Evolutionary conservation across 2,888 invertebrate genomes (phyloP), one percentile per base, ranked within the genome.

Genomic region (Apotomis turbidana): DNA sequence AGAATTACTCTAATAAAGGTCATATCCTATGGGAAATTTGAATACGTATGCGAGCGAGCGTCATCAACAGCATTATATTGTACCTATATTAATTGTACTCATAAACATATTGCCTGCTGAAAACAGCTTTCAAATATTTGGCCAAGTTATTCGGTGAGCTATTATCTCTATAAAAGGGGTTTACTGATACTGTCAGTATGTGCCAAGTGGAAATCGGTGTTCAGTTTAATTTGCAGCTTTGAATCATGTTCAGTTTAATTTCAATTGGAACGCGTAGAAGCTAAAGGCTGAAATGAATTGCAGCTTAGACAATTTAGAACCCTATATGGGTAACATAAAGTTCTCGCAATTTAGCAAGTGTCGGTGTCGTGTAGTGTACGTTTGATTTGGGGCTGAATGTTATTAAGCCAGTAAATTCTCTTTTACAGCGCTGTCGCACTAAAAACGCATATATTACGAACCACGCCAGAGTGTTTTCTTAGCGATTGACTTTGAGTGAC

Each of bases 221-320:
- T 72, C 52, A 63, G 68, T 72, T 68, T 68, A 72, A 72, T 72
- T 72, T 72, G 62, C n/a, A 68, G 71, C 71, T 36, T 49, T 68
- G 57, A 71, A 69, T 75, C 74, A 66, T 75, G 75, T 70, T 74
- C 70, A 68, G 63, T 70, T 51, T 67, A 69, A 71, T 69, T 70
- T 67, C 61, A 71, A 74, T 70, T 71, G 54, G 57, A 63, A 44
- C 13, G 52, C 52, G 61, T 44, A 57, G 51, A 61, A 61, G 13
- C 57, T 57, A 71, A 67, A 71, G 59, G 67, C 41, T 57, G 41
- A 13, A 71, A 61, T 61, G 27, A 27, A 12, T 44, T 41, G 9
- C 12, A 12, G 27, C 41, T 54, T 12, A 38, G 41, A 55, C 49
- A 27, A 66, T 27, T 60, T 49, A 15, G n/a, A 51, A 46, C 36